Percentiles rank a stretch among this genome's conserved stretches.
These are phyloP conservation scores for Engraulis encrasicolus DNA, from an alignment of 2,113 vertebrate genomes.

Conservation along the genomic window DNA sequence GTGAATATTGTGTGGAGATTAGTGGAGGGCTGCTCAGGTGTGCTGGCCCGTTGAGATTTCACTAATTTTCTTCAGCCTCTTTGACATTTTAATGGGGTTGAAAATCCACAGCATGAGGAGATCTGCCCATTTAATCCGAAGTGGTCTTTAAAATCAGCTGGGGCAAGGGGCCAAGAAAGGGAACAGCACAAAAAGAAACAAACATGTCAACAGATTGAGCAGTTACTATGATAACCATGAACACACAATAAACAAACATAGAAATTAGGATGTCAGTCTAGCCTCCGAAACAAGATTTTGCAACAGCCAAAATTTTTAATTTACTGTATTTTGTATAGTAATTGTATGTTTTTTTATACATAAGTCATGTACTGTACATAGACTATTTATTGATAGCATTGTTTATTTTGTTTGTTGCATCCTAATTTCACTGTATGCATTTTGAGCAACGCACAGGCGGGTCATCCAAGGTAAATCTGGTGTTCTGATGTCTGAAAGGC, in stretches of 20 bases:
- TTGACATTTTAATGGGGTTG: neutral
- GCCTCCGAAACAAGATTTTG: too few relatives aligned
- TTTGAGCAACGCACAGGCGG: neutral
- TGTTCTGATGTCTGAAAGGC: neutral
- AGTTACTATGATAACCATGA: too few relatives aligned
- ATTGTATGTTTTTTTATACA: too few relatives aligned
- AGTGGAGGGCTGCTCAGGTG: slow-evolving; percentile 17
- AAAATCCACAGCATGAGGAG: neutral
- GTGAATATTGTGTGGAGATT: slow-evolving; percentile 27
- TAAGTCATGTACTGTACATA: too few relatives aligned
- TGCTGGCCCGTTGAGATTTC: slow-evolving; percentile 17
- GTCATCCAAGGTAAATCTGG: neutral
- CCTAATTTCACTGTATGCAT: neutral
- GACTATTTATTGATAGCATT: neutral
- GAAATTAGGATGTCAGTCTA: too few relatives aligned
- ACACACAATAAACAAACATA: too few relatives aligned
- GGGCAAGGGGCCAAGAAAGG: too few relatives aligned
- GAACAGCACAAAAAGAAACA: too few relatives aligned
- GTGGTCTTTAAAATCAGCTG: neutral
- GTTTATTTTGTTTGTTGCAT: neutral
- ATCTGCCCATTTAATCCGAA: neutral
- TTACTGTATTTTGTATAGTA: too few relatives aligned
- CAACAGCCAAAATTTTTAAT: too few relatives aligned
- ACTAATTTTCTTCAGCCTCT: slow-evolving; percentile 19
- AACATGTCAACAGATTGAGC: too few relatives aligned